Evolutionary conservation across 2,797 vertebrate species (phyloP), one percentile per base, ranked within the genome.

Genomic region (Macroramphosus scolopax): DNA sequence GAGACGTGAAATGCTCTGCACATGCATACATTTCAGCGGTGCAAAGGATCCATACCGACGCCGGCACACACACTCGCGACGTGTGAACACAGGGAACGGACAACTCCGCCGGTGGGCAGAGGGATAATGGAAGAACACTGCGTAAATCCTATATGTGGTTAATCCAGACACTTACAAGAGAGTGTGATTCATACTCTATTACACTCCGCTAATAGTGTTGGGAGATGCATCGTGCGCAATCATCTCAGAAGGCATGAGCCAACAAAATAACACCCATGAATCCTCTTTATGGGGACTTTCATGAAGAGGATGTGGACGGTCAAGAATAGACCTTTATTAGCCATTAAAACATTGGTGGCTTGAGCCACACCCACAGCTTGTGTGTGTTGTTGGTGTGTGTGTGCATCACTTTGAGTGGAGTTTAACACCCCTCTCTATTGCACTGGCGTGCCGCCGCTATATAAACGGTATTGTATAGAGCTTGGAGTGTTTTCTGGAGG

Each of bases 101-200:
- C 57, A 34, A 41, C 26, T 44, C 20, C 57, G 54, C 56, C 72
- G 63, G 54, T 46, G 72, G 76, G 71, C 43, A 59, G 52, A 54
- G 3, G 52, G 74, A 71, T 76, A 84, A 78, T 78, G 59, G 70
- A 76, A 54, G 68, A 81, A 62, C 68, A 66, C 50, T 72, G 70
- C 60, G 76, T 84, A 87, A 87, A 87, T 87, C 83, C 82, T 77
- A 76, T 55, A 77, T 77, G 83, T 80, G 78, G 79, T 84, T 87
- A 85, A 81, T 87, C 84, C 80, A 73, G 83, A 88, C 86, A 86
- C 83, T 90, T 88, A 89, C 75, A 80, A 86, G 79, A 78, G 68
- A 60, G 62, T 64, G 73, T 89, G 86, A 87, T 88, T 88, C 87
- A 89, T 85, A 78, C 72, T 79, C 72, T 75, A 84, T 80, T 83